Conservation (phyloP, 64 coral and sea anemone genomes). For the Acropora tenuis region DNA sequence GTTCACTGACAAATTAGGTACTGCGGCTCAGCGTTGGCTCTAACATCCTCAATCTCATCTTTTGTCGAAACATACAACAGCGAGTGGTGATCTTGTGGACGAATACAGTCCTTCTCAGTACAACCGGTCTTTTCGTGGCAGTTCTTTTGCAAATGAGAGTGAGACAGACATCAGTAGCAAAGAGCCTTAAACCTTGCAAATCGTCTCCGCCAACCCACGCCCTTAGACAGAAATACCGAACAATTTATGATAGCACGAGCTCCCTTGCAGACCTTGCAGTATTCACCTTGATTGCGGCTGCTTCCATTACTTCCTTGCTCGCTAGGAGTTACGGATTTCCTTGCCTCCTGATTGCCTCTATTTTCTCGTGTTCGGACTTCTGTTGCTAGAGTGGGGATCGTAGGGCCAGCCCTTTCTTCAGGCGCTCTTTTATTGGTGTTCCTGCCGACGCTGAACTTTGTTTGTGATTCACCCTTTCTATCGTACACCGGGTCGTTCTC, state of each 20-base stretch:
- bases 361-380: too few relatives aligned
- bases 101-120: background rate
- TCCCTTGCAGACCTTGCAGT: slow-evolving; percentile 21
- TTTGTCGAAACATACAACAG: too few relatives aligned
- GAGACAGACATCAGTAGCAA: slow-evolving; percentile 12
- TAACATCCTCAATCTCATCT: too few relatives aligned
- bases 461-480: too few relatives aligned
- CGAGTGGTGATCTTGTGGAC: background rate
- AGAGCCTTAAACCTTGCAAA: background rate
- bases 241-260: background rate
- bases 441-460: too few relatives aligned
- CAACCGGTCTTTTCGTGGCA: background rate
- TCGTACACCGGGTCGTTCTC: too few relatives aligned
- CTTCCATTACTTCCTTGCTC: background rate
- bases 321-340: background rate
- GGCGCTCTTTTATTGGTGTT: too few relatives aligned
- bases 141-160: background rate
- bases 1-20: too few relatives aligned
- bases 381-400: too few relatives aligned
- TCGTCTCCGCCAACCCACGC: background rate
- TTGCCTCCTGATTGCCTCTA: background rate
- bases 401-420: too few relatives aligned
- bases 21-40: too few relatives aligned
- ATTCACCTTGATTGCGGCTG: background rate
- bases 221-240: background rate